Conservation (phyloP, 2,888 invertebrate genomes). For the Antheraea assamensis region DNA sequence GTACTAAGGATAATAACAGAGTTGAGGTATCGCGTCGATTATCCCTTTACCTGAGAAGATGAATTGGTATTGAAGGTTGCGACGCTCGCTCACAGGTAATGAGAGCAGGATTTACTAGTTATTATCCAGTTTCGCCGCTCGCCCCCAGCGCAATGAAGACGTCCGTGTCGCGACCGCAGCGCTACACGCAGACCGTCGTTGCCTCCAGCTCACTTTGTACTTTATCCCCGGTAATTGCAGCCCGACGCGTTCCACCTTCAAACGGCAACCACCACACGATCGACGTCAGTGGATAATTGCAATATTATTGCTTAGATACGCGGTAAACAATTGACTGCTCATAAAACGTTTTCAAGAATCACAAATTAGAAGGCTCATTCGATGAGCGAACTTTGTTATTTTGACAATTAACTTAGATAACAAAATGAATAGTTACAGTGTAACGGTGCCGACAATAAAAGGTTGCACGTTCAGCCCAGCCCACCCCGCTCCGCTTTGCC, state of each 20-base stretch:
- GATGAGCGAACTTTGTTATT: slow-evolving; percentile 61
- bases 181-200: slow-evolving; percentile 52
- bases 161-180: slow-evolving; percentile 47
- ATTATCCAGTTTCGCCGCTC: slow-evolving; percentile 78
- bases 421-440: slow-evolving; percentile 65
- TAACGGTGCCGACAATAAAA: slow-evolving; percentile 46
- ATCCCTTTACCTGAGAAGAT: slow-evolving; percentile 76
- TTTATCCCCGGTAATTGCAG: slow-evolving; percentile 75
- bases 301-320: slow-evolving; percentile 67
- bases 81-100: slow-evolving; percentile 75
- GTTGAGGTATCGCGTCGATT: slow-evolving; percentile 69
- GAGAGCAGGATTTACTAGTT: slow-evolving; percentile 77
- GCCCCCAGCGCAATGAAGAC: slow-evolving; percentile 76
- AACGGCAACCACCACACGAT: slow-evolving; percentile 62
- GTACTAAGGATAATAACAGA: slow-evolving; percentile 79
- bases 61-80: slow-evolving; percentile 76
- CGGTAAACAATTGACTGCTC: slow-evolving; percentile 45
- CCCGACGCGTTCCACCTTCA: slow-evolving; percentile 57
- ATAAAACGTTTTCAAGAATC: slow-evolving; percentile 66
- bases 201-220: slow-evolving; percentile 71
- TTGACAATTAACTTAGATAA: slow-evolving; percentile 69
- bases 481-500: background rate
- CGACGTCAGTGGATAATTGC: slow-evolving; percentile 76
- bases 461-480: slow-evolving; percentile 50
- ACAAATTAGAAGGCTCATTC: slow-evolving; percentile 67